phyloP scores from a whole-genome alignment of 1,140 invertebrate genomes.

The Halotydeus destructor region DNA sequence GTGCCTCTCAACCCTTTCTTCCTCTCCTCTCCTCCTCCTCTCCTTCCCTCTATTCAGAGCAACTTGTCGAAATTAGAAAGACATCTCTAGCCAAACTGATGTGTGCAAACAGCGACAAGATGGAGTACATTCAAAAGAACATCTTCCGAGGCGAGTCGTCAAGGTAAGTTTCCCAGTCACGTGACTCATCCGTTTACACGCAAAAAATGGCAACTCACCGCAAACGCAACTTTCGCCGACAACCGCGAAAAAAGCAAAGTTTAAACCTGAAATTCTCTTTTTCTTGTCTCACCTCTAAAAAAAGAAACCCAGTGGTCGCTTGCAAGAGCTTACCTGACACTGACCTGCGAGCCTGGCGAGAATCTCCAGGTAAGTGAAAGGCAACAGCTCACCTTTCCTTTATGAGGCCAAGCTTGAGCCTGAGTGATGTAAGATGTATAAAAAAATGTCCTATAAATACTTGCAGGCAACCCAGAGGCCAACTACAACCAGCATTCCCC shows the following conservation, averaged over 20 bases:
- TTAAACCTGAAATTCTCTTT: constrained; percentile 2
- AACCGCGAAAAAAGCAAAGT: not conserved
- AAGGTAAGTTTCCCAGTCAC: constrained; percentile 9
- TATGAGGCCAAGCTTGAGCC: no score
- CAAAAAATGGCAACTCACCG: not conserved
- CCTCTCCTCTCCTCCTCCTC: not conserved
- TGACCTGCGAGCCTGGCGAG: constrained; percentile 29
- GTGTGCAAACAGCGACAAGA: constrained; percentile 26
- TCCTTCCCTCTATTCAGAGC: constrained; percentile 18
- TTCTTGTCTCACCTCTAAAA: constrained; percentile 1
- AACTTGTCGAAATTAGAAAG: constrained; percentile 26
- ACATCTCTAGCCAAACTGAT: constrained; percentile 23
- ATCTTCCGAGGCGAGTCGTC: constrained; percentile 19
- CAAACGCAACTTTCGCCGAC: not conserved
- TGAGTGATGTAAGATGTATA: no score
- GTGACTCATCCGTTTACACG: not conserved
- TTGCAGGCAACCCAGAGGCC: no score
- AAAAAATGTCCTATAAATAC: no score
- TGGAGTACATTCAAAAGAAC: constrained; percentile 24
- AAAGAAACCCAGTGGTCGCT: constrained; percentile 30
- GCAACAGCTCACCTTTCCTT: no score
- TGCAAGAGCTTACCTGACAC: constrained; percentile 26
- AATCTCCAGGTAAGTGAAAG: constrained; percentile 17
- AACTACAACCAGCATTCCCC: no score
- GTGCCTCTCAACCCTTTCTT: not conserved